Base-by-base conservation (phyloP, 2,113 vertebrate species). In the Sturnus vulgaris region DNA sequence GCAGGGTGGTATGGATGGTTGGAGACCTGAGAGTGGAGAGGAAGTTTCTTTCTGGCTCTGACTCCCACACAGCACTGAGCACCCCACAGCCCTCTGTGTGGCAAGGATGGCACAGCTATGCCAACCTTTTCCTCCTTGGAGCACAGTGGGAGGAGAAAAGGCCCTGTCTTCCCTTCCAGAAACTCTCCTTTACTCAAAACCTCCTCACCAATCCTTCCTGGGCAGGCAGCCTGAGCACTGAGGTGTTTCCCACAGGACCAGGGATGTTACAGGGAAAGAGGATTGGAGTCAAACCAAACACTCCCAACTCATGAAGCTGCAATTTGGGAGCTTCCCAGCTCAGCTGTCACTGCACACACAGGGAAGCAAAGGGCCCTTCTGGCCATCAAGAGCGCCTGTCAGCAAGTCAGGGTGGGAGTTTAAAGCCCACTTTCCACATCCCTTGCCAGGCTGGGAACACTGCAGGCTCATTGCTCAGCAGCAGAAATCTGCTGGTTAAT, bases 81-180 rank as follows among this genome's bases (percentile, higher is more conserved):
- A 31, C 16, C 13, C 15, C 1, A 2, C 15, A 46, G 35, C 15
- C 17, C 1, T 5, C 61, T 5, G 1, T 7, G 14, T 44, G 55
- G 40, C 60, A 73, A 55, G n/a, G 52, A 7, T 28, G 52, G 28
- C 37, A 55, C 12, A 40, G 50, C 18, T 40, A 8, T 31, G 35
- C 33, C 52, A 25, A 6, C 39, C 20, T 77, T 24, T 63, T 30
- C 39, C 12, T 61, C 31, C 46, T n/a, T 46, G 65, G 42, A 86
- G 31, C 4, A 22, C 24, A 40, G 56, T 2, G 1, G 20, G 18
- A 85, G n/a, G 42, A 70, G 25, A 23, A 63, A 55, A 75, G 25
- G 39, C 22, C 16, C 16, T 52, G 24, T 49, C 10, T 81, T 89
- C 24, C 24, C 17, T 86, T 27, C 37, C 27, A 77, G 50, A 60